These are phyloP conservation scores for Sinocyclocheilus anophthalmus DNA, from an alignment of 2,113 vertebrate genomes.

Conservation along the genomic window DNA sequence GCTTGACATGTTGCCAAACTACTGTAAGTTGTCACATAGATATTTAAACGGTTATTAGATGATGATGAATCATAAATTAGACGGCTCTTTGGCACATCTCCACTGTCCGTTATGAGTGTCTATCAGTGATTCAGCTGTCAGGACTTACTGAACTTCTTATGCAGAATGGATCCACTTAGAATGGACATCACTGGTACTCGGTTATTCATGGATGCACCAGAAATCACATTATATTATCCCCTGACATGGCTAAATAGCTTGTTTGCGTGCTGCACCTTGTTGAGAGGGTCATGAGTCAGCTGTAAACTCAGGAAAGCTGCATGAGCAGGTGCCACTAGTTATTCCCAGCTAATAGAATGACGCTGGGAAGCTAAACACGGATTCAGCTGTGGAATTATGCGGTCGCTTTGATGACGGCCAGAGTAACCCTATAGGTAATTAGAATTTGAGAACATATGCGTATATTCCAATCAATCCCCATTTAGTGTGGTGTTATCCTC, in stretches of 20 bases:
- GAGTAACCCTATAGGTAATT: constrained; percentile 75
- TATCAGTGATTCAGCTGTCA: constrained; percentile 64
- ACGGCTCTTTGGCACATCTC: constrained; percentile 54
- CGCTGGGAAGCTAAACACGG: constrained; percentile 58
- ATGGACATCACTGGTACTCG: constrained; percentile 62
- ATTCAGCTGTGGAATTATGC: constrained; percentile 62
- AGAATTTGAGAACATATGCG: constrained; percentile 69
- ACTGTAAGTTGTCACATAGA: constrained; percentile 43
- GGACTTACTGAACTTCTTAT: constrained; percentile 62
- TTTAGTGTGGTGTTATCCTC: constrained; percentile 66
- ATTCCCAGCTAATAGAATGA: constrained; percentile 61
- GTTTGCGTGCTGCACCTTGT: constrained; percentile 68
- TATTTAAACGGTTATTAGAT: constrained; percentile 64
- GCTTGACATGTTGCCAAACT: constrained; percentile 12
- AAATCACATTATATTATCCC: constrained; percentile 72
- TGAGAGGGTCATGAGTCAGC: constrained; percentile 66
- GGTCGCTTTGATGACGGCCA: constrained; percentile 64
- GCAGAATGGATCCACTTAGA: constrained; percentile 61
- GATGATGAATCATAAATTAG: constrained; percentile 62
- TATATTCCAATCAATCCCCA: constrained; percentile 73
- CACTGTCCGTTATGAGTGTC: constrained; percentile 68
- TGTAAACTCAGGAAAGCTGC: constrained; percentile 56
- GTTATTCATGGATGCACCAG: constrained; percentile 75
- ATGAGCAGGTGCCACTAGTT: constrained; percentile 61
- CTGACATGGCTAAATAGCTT: constrained; percentile 74